These are phyloP conservation scores for Archaeoteleia sp. DNA, from an alignment of 2,888 invertebrate genomes.

Conservation along the genomic window DNA sequence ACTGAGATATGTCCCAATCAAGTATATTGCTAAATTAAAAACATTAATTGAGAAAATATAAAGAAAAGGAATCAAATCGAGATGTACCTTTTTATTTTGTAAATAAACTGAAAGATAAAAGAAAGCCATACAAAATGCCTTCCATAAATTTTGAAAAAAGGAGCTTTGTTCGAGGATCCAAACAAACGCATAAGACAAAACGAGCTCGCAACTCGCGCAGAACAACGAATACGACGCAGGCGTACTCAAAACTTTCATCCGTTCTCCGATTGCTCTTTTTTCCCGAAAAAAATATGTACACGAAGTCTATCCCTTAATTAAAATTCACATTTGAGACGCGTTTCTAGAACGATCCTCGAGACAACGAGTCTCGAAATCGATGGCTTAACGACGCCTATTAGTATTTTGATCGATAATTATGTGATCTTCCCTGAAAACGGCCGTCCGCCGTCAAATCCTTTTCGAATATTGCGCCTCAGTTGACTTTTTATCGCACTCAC, in stretches of 20 bases:
- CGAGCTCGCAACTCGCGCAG: not conserved
- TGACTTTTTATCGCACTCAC: conserved; percentile 1
- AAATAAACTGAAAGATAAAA: no score
- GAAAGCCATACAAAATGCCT: not conserved
- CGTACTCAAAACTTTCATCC: conserved; percentile 36
- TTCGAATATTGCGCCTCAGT: not conserved
- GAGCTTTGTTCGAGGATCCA: no score
- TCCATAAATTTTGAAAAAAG: not conserved
- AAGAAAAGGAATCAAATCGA: no score
- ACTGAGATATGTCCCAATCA: no score
- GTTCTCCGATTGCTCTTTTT: conserved; percentile 8
- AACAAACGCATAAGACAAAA: conserved; percentile 2
- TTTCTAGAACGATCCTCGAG: conserved; percentile 45
- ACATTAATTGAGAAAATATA: no score
- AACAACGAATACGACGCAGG: conserved; percentile 17
- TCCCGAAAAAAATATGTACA: conserved; percentile 58
- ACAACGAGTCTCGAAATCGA: conserved; percentile 1
- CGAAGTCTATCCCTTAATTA: conserved; percentile 43
- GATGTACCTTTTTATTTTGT: no score
- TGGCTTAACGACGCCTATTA: conserved; percentile 9
- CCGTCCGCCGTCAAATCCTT: not conserved
- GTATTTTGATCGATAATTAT: conserved; percentile 22
- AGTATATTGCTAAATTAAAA: no score
- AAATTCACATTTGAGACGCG: conserved; percentile 59
- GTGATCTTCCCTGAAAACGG: conserved; percentile 19